Conservation (phyloP, 2,797 vertebrate species). For the Siniperca obscura region DNA sequence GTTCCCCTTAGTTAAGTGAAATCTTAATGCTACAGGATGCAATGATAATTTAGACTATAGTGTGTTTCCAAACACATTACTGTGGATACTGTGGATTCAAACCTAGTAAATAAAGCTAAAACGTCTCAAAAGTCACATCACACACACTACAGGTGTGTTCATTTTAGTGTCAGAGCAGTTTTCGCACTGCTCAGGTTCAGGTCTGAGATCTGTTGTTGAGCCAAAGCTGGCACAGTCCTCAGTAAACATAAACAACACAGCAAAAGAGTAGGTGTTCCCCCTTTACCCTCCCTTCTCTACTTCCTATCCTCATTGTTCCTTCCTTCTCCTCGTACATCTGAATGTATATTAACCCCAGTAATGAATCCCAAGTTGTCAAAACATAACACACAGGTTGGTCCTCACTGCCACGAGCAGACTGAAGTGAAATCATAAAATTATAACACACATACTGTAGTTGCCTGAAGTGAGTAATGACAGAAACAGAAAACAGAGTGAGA, state of each 20-base stretch:
- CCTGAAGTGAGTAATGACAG: conserved; percentile 26
- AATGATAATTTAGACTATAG: no score
- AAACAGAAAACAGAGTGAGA: conserved; percentile 4
- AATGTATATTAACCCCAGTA: conserved; percentile 13
- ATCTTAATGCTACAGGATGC: not conserved
- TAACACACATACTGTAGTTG: not conserved
- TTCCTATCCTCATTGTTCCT: not conserved
- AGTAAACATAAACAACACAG: conserved; percentile 11
- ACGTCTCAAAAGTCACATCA: not conserved
- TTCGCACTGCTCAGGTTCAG: conserved; percentile 2
- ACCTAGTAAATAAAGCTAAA: not conserved
- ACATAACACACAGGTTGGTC: conserved; percentile 5
- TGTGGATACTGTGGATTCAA: not conserved
- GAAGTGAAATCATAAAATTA: conserved; percentile 12
- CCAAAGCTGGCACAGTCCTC: conserved; percentile 2
- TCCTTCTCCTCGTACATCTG: not conserved
- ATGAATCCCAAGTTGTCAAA: conserved; percentile 12
- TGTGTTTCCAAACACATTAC: not conserved
- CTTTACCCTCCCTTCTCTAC: not conserved
- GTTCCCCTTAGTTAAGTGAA: not conserved
- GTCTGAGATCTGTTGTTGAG: conserved; percentile 5
- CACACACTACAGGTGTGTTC: conserved; percentile 1
- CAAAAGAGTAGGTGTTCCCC: not conserved
- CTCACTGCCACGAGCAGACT: not conserved
- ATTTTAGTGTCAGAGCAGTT: not conserved